Evolutionary conservation across 2,797 vertebrate species (phyloP), one percentile per base, ranked within the genome.

Genomic region (Sparidentex hasta): DNA sequence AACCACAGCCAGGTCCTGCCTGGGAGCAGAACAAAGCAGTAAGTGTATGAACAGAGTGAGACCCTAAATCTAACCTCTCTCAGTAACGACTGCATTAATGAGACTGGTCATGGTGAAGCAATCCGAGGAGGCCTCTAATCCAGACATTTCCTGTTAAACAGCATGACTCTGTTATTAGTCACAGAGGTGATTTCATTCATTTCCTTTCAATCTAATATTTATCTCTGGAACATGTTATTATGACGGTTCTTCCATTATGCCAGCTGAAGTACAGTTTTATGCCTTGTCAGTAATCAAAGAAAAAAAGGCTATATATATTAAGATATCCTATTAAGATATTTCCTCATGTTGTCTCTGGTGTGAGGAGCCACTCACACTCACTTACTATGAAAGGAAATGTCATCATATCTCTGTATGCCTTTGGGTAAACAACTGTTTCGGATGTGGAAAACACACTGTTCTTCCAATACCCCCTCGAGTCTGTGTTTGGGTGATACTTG

Each of bases 361-460:
- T 55, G 16, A 61, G 17, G 50, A 75, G 43, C 16, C 41, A 41
- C 2, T 11, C 20, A 69, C 27, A 67, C 61, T 78, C 65, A 63
- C 44, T n/a, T 41, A 51, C 29, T 44, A 13, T 38, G 72, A 73
- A 81, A 87, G 84, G 78, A 85, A 89, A 85, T 77, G 62, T 72
- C 69, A 81, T 84, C 70, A 84, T 18, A 61, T 38, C 44, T 76
- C 23, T 73, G 29, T 54, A 43, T 63, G 61, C 65, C 55, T 78
- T 33, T 66, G 57, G 56, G 13, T 23, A 11, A 73, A 87, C 70
- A 59, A 33, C 27, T n/a, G 38, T n/a, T 20, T 58, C 27, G 0
- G 25, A 81, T 71, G 51, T 67, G 71, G 66, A 88, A 86, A 90
- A 85, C 75, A 81, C 9, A 12, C 66, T 82, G 80, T 75, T 76